Evolutionary conservation across 2,797 vertebrate species (phyloP), one percentile per base, ranked within the genome.

Genomic region (Acanthiza pusilla): DNA sequence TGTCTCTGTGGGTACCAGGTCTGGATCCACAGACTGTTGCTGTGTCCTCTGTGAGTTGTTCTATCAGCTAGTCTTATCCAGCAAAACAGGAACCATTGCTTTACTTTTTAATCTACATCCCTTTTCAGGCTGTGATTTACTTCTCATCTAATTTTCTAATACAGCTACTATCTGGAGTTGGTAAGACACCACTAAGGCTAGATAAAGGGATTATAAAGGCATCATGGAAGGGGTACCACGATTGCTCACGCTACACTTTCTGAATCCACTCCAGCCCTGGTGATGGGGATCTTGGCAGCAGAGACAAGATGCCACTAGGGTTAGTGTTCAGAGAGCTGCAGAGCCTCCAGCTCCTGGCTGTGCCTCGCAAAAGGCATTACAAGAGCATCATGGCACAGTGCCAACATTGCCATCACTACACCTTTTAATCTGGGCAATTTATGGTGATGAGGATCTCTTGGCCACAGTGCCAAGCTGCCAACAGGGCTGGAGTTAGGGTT

Each of bases 151-250:
- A 30, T 48, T 78, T 94, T 89, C 17, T 38, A 53, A 23, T 32
- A 47, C 32, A 76, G 19, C 43, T 71, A 29, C 23, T 50, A 9
- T 22, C 32, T 36, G n/a, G 16, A 42, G 10, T 73, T 77, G 87
- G 36, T 34, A 85, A 74, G 14, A 25, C 15, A 76, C 5, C 29
- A 45, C n/a, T 40, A 53, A 20, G 20, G 16, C 29, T 40, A 61
- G 40, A 38, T 38, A 61, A n/a, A 68, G n/a, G 32, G 38, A 45
- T 23, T 67, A 47, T n/a, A 61, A 53, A 40, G 19, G 10, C 29
- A 53, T 38, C 20, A 16, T 6, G 7, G 32, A 26, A 58, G 27
- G 47, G 47, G 22, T 38, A 23, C n/a, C 22, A 51, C 0, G 0
- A 23, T 4, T 53, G 22, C 23, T 61, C 29, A 25, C 7, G 29